Base-by-base conservation (phyloP, 2,797 vertebrate genomes). In the Sebastes reedi region DNA sequence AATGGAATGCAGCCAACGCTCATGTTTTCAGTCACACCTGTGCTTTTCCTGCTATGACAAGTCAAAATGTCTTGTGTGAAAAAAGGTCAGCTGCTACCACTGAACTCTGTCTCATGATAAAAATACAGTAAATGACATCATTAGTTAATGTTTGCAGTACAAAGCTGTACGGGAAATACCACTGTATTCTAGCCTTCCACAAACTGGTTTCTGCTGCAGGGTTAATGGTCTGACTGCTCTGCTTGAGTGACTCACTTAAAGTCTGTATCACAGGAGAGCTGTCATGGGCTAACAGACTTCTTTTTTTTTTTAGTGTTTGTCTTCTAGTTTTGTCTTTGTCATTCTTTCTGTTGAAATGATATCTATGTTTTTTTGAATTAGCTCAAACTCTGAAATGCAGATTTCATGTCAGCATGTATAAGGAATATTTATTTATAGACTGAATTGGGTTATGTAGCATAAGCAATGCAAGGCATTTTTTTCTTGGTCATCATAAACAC, bases 81-180 rank as follows among this genome's bases (percentile, higher is more conserved):
- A 24, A 60, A 69, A 34, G 60, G 60, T 71, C 32, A 50, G 7
- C 42, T 24, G 16, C 54, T 25, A 0, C n/a, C 16, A 1, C 29
- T 59, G 59, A 11, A n/a, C 50, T 52, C 20, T n/a, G 20, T 9
- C 3, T 56, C 30, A 27, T 34, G 32, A 72, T 64, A 32, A 27
- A 64, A 62, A 30, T 1, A 22, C 29, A 27, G 5, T 9, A n/a
- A 77, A 70, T 86, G 13, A 77, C 67, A 59, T 71, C 66, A 78
- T 36, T 29, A 54, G 86, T 89, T 81, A 86, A 91, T 87, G 77
- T 91, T 83, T 89, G 77, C 30, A 14, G 36, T 4, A 46, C 24
- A 39, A 12, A 22, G 20, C 65, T 34, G 24, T 18, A 7, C 10
- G 9, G 72, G 64, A 69, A 79, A 64, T 76, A 11, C 42, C 60